phyloP scores from a whole-genome alignment of 2,888 invertebrate genomes.

The Drosophila atripex region DNA sequence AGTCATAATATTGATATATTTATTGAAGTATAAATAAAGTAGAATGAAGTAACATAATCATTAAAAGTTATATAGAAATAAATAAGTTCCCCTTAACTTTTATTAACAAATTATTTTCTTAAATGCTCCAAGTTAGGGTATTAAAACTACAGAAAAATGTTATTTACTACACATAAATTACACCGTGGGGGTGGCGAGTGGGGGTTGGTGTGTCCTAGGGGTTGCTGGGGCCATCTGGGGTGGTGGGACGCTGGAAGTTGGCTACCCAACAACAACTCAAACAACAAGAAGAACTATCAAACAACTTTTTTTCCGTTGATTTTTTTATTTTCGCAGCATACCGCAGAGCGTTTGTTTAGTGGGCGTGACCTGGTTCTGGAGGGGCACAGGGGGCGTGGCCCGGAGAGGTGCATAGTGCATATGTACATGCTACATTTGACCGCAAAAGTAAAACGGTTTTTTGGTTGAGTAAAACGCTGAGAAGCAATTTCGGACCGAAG shows the following conservation, averaged over 20 bases:
- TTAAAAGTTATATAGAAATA: neutral
- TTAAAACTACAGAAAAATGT: slow-evolving; percentile 49
- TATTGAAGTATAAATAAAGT: too few relatives aligned
- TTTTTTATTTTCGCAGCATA: slow-evolving; percentile 27
- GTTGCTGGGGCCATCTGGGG: neutral
- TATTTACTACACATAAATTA: slow-evolving; percentile 79
- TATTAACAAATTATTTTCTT: neutral
- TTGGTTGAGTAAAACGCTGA: slow-evolving; percentile 62
- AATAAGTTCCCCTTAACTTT: too few relatives aligned
- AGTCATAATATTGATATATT: neutral
- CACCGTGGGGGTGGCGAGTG: neutral
- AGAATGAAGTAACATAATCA: too few relatives aligned
- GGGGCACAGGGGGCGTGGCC: slow-evolving; percentile 17
- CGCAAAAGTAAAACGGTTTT: slow-evolving; percentile 78
- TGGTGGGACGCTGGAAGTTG: slow-evolving; percentile 31
- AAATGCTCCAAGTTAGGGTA: slow-evolving; percentile 12
- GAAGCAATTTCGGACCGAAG: slow-evolving; percentile 63
- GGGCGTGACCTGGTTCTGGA: slow-evolving; percentile 34
- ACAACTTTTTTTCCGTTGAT: slow-evolving; percentile 29
- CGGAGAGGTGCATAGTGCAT: slow-evolving; percentile 68
- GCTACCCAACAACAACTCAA: slow-evolving; percentile 43
- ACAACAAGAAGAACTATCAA: slow-evolving; percentile 65
- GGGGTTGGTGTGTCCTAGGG: neutral
- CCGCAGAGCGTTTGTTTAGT: slow-evolving; percentile 66
- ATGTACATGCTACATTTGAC: slow-evolving; percentile 79